Evolutionary conservation across 2,888 invertebrate species (phyloP), one percentile per base, ranked within the genome.

Genomic region (Neoascia interrupta): DNA sequence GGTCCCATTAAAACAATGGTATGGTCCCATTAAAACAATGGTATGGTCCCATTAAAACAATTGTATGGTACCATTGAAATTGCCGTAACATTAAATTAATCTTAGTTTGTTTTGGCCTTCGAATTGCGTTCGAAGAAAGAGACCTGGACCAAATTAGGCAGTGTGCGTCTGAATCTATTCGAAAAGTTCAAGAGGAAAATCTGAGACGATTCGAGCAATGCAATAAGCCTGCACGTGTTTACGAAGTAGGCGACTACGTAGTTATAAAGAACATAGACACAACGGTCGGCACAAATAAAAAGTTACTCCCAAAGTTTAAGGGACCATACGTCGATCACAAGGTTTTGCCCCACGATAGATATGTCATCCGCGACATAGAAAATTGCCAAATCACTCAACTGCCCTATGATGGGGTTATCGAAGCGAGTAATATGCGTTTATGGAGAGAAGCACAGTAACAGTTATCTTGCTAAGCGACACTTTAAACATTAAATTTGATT

Each of bases 351-450:
- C 10, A 61, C 23, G 61, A 61, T 31, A 31, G 31, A n/a, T 31
- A 31, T 31, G 31, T 31, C n/a, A n/a, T 31, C 8, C 26, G 26
- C 5, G 47, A 34, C 34, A 36, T 47, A 1, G 60, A 61, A 13
- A 45, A 28, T n/a, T 43, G 34, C 3, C 18, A 34, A 3, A 60
- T 45, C 15, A 49, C 31, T 5, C 31, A 49, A 10, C 3, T 49
- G 5, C 18, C 31, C 11, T 49, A 49, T 18, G 11, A 49, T 18
- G 49, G 31, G 1, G 11, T 49, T 2, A n/a, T 49, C 1, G 49
- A 49, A 5, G 16, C 31, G 28, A 31, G 11, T 8, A 31, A 31
- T 16, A 31, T 45, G 5, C 26, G 26, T 4, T 13, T 45, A 5
- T 45, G 45, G 26, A 45, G n/a, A n/a, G n/a, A n/a, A n/a, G n/a